Evolutionary conservation across 2,797 vertebrate genomes (phyloP).

Genomic region (Pseudocheirus occidentalis): DNA sequence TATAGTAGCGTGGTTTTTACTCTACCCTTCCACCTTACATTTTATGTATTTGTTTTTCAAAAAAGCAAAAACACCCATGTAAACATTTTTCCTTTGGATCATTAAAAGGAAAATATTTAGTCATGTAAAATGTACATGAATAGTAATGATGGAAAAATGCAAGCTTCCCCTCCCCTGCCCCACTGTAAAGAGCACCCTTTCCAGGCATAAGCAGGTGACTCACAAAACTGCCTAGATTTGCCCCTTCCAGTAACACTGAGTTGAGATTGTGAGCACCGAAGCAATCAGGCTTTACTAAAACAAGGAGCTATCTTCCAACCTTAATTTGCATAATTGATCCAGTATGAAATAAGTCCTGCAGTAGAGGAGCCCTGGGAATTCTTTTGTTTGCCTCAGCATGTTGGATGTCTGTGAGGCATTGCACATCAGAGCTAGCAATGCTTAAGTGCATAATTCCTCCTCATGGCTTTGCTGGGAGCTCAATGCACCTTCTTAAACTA

Average conservation of each 20-base stretch:
- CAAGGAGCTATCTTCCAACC: constrained; percentile 84
- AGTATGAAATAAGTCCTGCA: constrained; percentile 84
- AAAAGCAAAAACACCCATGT: constrained; percentile 48
- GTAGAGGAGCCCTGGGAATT: constrained; percentile 85
- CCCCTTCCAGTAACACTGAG: constrained; percentile 76
- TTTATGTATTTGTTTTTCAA: constrained; percentile 19
- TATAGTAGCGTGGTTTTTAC: background rate
- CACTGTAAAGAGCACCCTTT: constrained; percentile 65
- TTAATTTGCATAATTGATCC: constrained; percentile 88
- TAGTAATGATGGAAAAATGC: constrained; percentile 72
- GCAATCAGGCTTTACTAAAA: constrained; percentile 85
- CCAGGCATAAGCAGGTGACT: constrained; percentile 75
- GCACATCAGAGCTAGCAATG: constrained; percentile 77
- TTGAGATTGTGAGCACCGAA: constrained; percentile 79
- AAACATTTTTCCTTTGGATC: constrained; percentile 68
- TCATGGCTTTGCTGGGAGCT: constrained; percentile 80
- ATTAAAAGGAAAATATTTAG: constrained; percentile 64
- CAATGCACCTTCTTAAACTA: constrained; percentile 83
- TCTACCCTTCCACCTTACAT: background rate
- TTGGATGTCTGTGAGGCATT: constrained; percentile 83
- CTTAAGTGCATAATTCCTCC: constrained; percentile 77
- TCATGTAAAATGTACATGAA: constrained; percentile 67
- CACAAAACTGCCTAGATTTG: constrained; percentile 76
- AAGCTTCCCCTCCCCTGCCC: constrained; percentile 54
- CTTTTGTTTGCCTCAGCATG: constrained; percentile 84